Percentiles rank a stretch among this genome's conserved stretches.
These are phyloP conservation scores for Proisotoma minuta DNA, from an alignment of 2,888 invertebrate genomes.

Conservation along the genomic window DNA sequence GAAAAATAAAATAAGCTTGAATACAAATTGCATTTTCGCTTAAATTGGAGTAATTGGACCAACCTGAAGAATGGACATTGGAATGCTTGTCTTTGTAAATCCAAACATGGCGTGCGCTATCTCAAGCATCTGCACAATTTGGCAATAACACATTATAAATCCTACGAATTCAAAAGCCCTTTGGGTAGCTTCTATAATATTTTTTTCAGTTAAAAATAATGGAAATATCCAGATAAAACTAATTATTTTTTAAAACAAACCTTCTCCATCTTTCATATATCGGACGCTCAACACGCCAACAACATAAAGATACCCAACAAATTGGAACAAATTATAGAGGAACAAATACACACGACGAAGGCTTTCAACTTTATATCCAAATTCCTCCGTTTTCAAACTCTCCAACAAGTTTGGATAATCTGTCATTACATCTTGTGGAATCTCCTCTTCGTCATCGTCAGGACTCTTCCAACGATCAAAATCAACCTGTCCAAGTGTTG, in stretches of 20 bases:
- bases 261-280: conserved; percentile 68
- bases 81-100: conserved; percentile 71
- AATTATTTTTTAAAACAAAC: conserved; percentile 50
- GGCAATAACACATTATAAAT: conserved; percentile 71
- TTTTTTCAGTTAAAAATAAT: background rate
- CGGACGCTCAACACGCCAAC: conserved; percentile 67
- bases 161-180: conserved; percentile 71
- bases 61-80: conserved; percentile 70
- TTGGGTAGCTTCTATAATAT: conserved; percentile 58
- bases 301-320: conserved; percentile 76
- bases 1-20: conserved; percentile 18
- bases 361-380: conserved; percentile 55
- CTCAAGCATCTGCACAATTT: conserved; percentile 77
- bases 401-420: conserved; percentile 67
- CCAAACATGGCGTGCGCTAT: conserved; percentile 84
- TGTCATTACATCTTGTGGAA: conserved; percentile 64
- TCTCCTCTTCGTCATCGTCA: conserved; percentile 64
- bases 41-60: conserved; percentile 9
- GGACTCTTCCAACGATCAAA: conserved; percentile 85
- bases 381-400: conserved; percentile 48
- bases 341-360: conserved; percentile 77
- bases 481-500: conserved; percentile 60
- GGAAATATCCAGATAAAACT: background rate
- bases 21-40: too few species aligned
- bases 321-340: conserved; percentile 84